A percentile compares a stretch with the other conserved stretches of the same genome.
These are phyloP conservation scores for Phortica okadai DNA, from an alignment of 2,888 invertebrate species.

Conservation along the genomic window DNA sequence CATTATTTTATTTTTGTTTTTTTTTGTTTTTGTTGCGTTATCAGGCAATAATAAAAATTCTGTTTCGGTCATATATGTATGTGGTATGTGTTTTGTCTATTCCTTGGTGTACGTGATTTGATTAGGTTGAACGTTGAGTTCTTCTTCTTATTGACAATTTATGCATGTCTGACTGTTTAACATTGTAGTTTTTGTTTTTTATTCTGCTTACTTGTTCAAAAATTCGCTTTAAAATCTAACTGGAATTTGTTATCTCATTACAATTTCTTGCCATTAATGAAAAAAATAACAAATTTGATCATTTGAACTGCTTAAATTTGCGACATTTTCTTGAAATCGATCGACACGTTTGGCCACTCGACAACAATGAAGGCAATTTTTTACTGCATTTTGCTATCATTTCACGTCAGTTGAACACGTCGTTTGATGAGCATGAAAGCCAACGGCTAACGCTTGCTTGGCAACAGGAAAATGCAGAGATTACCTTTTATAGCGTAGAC, in stretches of 20 bases:
- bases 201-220: neutral
- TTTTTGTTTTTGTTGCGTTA: neutral
- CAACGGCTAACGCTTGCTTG: neutral
- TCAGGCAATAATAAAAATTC: slow-evolving; percentile 9
- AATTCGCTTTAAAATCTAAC: neutral
- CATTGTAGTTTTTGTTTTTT: neutral
- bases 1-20: slow-evolving; percentile 12
- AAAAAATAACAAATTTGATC: too few species aligned
- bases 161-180: neutral
- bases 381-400: too few species aligned
- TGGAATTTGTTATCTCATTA: too few species aligned
- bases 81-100: slow-evolving; percentile 13
- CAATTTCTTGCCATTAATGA: too few species aligned
- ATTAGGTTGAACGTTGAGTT: slow-evolving; percentile 15
- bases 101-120: slow-evolving; percentile 31
- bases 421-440: neutral
- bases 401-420: neutral
- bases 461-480: slow-evolving; percentile 17
- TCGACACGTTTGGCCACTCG: too few species aligned
- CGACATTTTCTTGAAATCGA: too few species aligned
- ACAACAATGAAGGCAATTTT: too few species aligned
- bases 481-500: slow-evolving; percentile 14
- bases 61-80: slow-evolving; percentile 7
- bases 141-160: neutral
- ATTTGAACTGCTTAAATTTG: too few species aligned